Conservation (phyloP, 2,888 invertebrate genomes). For the Spilosoma lubricipeda region DNA sequence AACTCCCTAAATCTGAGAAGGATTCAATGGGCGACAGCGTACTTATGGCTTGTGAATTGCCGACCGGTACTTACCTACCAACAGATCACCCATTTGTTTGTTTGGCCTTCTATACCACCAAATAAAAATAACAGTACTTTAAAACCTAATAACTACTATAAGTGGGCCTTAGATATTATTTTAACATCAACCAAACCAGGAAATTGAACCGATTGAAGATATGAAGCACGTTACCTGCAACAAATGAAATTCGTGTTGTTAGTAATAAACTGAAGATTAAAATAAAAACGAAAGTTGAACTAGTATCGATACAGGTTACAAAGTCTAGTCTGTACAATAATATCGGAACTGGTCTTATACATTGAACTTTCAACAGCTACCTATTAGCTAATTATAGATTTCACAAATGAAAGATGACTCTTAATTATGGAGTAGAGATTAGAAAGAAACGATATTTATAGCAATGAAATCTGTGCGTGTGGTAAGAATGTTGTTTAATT, state of each 20-base stretch:
- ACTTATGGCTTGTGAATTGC: too few species aligned
- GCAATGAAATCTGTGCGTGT: neutral
- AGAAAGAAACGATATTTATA: neutral
- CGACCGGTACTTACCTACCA: neutral
- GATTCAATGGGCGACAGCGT: too few species aligned
- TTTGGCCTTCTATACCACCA: neutral
- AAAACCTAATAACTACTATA: too few species aligned
- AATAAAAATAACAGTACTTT: too few species aligned
- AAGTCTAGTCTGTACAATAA: neutral
- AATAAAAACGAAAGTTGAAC: constrained; percentile 58
- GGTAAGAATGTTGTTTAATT: neutral
- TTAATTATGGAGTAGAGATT: neutral
- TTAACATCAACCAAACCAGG: neutral
- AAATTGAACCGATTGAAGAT: neutral
- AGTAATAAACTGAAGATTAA: constrained; percentile 28
- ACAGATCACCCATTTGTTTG: neutral
- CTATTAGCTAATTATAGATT: neutral
- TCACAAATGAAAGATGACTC: constrained; percentile 1
- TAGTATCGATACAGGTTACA: constrained; percentile 6
- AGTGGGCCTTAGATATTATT: neutral
- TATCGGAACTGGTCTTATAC: neutral
- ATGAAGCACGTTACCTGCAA: constrained; percentile 60
- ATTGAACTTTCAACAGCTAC: neutral
- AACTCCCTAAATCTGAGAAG: too few species aligned
- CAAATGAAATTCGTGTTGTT: constrained; percentile 43